Base-by-base conservation (phyloP, 1,140 invertebrate genomes). In the Agrypnia vestita region DNA sequence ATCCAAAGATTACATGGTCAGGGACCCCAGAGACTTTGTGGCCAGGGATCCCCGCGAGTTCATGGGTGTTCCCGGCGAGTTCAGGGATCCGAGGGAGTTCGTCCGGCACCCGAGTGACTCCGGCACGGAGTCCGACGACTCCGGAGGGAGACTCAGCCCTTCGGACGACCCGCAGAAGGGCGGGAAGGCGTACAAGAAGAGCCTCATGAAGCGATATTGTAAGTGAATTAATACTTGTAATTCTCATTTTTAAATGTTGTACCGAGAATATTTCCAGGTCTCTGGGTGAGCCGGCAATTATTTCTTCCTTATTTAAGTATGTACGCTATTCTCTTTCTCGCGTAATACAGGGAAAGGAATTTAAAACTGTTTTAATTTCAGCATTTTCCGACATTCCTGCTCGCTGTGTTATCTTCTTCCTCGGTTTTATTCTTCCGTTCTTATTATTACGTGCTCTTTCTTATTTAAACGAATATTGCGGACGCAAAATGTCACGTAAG, bases 181-280 rank as follows among this genome's bases (percentile, higher is more conserved):
- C 81, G 92, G 92, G 75, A 95, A 95, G 85, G 94, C 95, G 19
- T 96, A 96, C 90, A 96, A 96, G 90, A 96, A 96, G 88, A 95
- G 93, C 85, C 92, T 96, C 84, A 96, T 96, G 91, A 95, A 94
- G 90, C 91, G 95, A 92, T 96, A 96, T 90, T 93, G 95, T 96
- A 94, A 96, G 95, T 95, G 56, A 15, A 12, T 49, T 75, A 78
- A 56, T 78, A 78, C 76, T 76, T 76, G 44, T 74, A 15, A 74
- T 71, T 51, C 17, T 15, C 10, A 67, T 44, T 67, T 12, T 67
- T 69, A 12, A 13, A 19, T 64, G 61, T 69, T 69, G 64, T 69
- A 17, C 11, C 49, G 49, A 4, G n/a, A 51, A 13, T 12, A 51
- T 13, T 51, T 51, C 8, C 25, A 35, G 25, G 25, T 35, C 25